A percentile compares a stretch with the other conserved stretches of the same genome.
phyloP scores from a whole-genome alignment of 2,797 vertebrate species.

The Onychomys arenicola region DNA sequence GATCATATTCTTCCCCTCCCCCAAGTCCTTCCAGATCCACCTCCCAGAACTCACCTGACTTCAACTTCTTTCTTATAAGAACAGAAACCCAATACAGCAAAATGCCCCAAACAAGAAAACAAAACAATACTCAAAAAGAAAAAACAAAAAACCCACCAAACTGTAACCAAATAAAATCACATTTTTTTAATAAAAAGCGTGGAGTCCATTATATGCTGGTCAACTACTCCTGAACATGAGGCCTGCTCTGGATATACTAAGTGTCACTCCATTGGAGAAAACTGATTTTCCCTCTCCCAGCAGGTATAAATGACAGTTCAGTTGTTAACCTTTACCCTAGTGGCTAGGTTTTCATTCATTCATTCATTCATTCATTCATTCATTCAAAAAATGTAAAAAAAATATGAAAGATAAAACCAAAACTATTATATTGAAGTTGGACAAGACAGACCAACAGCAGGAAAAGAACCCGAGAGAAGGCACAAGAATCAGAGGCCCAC shows the following conservation, averaged over 20 bases:
- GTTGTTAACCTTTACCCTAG: neutral
- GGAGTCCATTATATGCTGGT: neutral
- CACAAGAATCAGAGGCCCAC: neutral
- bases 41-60: neutral
- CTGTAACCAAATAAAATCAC: neutral
- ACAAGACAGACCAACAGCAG: neutral
- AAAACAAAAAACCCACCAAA: neutral
- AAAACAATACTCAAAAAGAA: neutral
- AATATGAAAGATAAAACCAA: neutral
- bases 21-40: neutral
- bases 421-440: too few relatives aligned
- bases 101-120: neutral
- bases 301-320: neutral
- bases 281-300: neutral
- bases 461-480: neutral
- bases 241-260: neutral
- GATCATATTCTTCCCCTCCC: too few relatives aligned
- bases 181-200: neutral
- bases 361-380: neutral
- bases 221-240: neutral
- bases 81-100: neutral
- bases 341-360: neutral
- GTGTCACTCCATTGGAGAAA: neutral
- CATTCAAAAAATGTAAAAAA: neutral
- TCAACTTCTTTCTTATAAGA: neutral